These are phyloP conservation scores for Drosophila parabipectinata DNA, from an alignment of 1,140 invertebrate genomes.

Conservation along the genomic window DNA sequence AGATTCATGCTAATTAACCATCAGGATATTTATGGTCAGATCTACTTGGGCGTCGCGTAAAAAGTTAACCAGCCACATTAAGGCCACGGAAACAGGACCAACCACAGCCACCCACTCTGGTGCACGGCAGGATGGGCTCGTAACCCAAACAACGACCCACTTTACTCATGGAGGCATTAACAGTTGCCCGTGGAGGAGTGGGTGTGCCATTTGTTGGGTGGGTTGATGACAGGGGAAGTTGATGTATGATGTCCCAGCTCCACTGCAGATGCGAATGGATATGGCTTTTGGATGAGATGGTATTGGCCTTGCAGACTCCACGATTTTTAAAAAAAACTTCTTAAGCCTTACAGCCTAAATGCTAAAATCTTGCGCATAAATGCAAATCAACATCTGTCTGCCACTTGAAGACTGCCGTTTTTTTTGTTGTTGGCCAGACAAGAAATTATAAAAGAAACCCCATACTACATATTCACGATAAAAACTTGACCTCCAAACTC, in stretches of 20 bases:
- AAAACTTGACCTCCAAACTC: constrained; percentile 47
- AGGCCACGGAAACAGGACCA: constrained; percentile 21
- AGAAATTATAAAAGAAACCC: constrained; percentile 13
- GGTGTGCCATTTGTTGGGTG: not conserved
- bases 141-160: constrained; percentile 25
- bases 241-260: constrained; percentile 69
- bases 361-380: too few relatives aligned
- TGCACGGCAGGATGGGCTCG: constrained; percentile 2
- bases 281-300: constrained; percentile 66
- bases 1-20: constrained; percentile 81
- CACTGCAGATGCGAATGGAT: constrained; percentile 81
- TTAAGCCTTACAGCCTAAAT: too few relatives aligned
- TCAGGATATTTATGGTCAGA: constrained; percentile 79
- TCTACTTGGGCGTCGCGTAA: constrained; percentile 56
- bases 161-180: constrained; percentile 51
- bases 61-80: constrained; percentile 77
- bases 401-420: not conserved
- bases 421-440: not conserved
- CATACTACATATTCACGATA: constrained; percentile 31
- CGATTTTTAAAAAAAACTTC: not conserved
- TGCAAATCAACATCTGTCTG: constrained; percentile 15
- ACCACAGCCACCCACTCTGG: constrained; percentile 11
- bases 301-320: not conserved
- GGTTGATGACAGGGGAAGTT: constrained; percentile 30
- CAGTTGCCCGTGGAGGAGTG: constrained; percentile 40